Base-by-base conservation (phyloP, 2,888 invertebrate genomes). In the Leptarthrus brevirostris region DNA sequence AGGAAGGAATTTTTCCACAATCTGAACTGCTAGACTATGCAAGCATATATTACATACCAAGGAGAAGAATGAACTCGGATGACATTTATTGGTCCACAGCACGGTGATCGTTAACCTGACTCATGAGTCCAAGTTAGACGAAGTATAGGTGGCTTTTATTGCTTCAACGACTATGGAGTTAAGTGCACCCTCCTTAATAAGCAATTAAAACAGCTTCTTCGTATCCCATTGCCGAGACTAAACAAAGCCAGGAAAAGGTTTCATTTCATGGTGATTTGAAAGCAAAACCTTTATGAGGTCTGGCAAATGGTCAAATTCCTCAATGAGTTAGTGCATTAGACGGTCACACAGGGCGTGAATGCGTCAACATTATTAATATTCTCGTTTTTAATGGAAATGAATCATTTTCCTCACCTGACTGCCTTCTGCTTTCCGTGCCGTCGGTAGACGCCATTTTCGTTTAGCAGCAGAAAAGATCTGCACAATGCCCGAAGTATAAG, bases 61-160 rank as follows among this genome's bases (percentile, higher is more conserved):
- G 10, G 18, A 34, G 22, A 34, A 36, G 36, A 70, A 36, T 70
- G 70, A 70, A 26, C 70, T 36, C 70, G 10, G 36, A 36, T 53
- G 70, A 70, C 70, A 70, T 70, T 70, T 70, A 70, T 70, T 70
- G 70, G 70, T 36, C 53, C 36, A 8, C 16, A 20, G 53, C 4
- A 20, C 20, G 53, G 36, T 36, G 70, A 70, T 22, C 53, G 40
- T 52, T 52, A 36, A 20, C 22, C 26, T 22, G 24, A n/a, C 26
- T 3, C 4, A 47, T 47, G n/a, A 47, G 26, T 44, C 47, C 47
- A 66, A 24, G 16, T 18, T 22, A 64, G 58, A 20, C 61, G 18
- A 12, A n/a, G 58, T 16, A 24, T n/a, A 14, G 3, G 16, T 14
- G n/a, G n/a, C n/a, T n/a, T n/a, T n/a, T n/a, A n/a, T n/a, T n/a